Evolutionary conservation across 2,113 vertebrate genomes (phyloP), one percentile per base, ranked within the genome.

Genomic region (Chitala chitala): DNA sequence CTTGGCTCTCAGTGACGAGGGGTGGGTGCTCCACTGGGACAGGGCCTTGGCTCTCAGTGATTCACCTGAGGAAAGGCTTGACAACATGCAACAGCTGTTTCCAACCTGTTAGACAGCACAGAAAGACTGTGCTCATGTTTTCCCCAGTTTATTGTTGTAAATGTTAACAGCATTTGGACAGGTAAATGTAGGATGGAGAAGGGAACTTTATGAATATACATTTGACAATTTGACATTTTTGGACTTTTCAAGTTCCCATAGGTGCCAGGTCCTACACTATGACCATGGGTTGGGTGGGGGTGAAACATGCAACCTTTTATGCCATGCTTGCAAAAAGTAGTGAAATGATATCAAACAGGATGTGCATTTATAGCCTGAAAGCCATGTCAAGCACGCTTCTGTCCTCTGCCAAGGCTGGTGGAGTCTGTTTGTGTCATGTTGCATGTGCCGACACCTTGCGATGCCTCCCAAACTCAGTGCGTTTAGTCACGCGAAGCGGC

Each of bases 281-380:
- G n/a, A n/a, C n/a, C n/a, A n/a, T n/a, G n/a, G n/a, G n/a, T n/a
- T n/a, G n/a, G n/a, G n/a, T n/a, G n/a, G n/a, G n/a, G n/a, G n/a
- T n/a, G n/a, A n/a, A n/a, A n/a, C n/a, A n/a, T n/a, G n/a, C 74
- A 42, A 75, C 76, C 59, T 63, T 33, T 36, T 33, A 15, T 46
- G 40, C 64, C 24, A 13, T 68, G 64, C 46, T 42, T 74, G 77
- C 78, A 64, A 50, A 75, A 76, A 83, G 72, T 71, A 78, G 80
- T 84, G 82, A 79, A 75, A 4, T 74, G 26, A 69, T 72, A 64
- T 73, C 31, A 33, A 20, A 63, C 40, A 71, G 50, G 74, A 68
- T 74, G 22, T 54, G 69, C 56, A 54, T 22, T 64, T 51, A 58
- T 58, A 63, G 17, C 13, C 64, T 44, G 12, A 20, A 26, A 15